Evolutionary conservation across 2,888 invertebrate species (phyloP), one percentile per base, ranked within the genome.

Genomic region (Erebia aethiops): DNA sequence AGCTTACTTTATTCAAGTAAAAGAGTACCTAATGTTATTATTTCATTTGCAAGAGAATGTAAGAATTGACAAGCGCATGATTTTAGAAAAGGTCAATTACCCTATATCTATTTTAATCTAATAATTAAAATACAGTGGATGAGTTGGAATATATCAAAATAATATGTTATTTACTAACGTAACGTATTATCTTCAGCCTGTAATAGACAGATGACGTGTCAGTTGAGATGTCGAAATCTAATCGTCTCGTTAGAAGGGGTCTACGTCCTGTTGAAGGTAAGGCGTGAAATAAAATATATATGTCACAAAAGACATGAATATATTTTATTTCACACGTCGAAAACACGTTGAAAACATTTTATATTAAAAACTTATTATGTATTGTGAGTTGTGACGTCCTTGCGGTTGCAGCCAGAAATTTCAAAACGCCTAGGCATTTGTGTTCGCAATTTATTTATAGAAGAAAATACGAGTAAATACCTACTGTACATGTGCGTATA

Each of bases 251-350:
- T 67, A 52, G 41, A 1, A 49, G 60, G 46, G 67, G 67, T 67
- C 67, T 67, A 61, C 61, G 67, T 61, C 67, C 67, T 61, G 60
- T n/a, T 52, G 67, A 67, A 67, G 67, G 67, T 67, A 41, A 67
- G 35, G 18, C 14, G 52, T 41, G 51, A 18, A 41, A 67, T 67
- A 41, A 67, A 67, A 61, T 67, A 67, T 35, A 49, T 49, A 62
- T 49, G 16, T 67, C 61, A 52, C 57, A 43, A 41, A 60, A 60
- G 11, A 9, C n/a, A n/a, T 60, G 41, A 62, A 62, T 62, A 49
- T 62, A 49, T 62, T 62, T 62, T 62, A 62, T 49, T 62, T 21
- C 62, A 49, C 57, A 46, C 67, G 11, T 14, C 51, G 67, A 66
- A 18, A 43, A 66, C n/a, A 35, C 49, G 35, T 66, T 66, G 62